phyloP scores from a whole-genome alignment of 1,140 invertebrate species.

The Diploscapter pachys region DNA sequence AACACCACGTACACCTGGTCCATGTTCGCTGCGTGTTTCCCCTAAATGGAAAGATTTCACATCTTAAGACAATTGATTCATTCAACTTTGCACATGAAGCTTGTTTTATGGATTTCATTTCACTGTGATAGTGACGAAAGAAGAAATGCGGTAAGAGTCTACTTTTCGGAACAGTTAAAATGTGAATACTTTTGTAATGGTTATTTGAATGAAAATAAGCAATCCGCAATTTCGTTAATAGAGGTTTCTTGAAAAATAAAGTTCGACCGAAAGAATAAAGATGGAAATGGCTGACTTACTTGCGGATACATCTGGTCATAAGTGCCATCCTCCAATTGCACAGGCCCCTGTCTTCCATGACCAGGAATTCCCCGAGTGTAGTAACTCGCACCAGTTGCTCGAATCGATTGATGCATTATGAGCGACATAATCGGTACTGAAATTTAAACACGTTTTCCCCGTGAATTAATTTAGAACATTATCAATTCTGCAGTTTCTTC shows the following conservation, averaged over 20 bases:
- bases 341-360: conserved; percentile 8
- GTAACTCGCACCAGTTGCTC: conserved; percentile 1
- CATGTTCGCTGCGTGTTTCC: conserved; percentile 6
- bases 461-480: too few species aligned
- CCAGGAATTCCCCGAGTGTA: conserved; percentile 14
- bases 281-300: conserved; percentile 4
- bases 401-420: conserved; percentile 41
- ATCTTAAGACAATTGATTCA: too few species aligned
- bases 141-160: too few species aligned
- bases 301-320: conserved; percentile 22
- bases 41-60: too few species aligned
- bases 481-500: too few species aligned
- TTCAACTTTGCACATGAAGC: too few species aligned
- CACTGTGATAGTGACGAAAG: not conserved
- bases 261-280: not conserved
- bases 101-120: too few species aligned
- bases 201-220: not conserved
- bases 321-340: conserved; percentile 12
- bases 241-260: not conserved
- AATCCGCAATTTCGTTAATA: not conserved
- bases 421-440: conserved; percentile 48
- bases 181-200: not conserved
- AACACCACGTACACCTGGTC: conserved; percentile 50
- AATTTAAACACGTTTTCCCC: too few species aligned
- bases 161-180: too few species aligned